Conservation (phyloP, 1,140 invertebrate species). For the Pentalonia nigronervosa region DNA sequence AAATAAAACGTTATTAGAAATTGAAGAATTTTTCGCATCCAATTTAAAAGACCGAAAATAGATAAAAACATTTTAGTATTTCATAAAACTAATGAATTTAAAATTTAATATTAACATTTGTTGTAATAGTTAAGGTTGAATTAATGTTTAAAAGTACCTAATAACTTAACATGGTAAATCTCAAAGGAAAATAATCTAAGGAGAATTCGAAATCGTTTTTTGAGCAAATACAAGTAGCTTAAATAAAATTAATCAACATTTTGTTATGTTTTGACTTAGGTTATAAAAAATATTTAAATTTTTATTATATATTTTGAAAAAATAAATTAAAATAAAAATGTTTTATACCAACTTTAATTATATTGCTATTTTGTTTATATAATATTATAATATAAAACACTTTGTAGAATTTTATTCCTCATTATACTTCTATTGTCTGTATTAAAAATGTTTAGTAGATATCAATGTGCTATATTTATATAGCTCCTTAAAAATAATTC, state of each 20-base stretch:
- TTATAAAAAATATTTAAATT: not conserved
- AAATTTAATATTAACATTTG: too few relatives aligned
- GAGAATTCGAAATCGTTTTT: too few relatives aligned
- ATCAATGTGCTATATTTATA: too few relatives aligned
- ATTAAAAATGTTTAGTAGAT: too few relatives aligned
- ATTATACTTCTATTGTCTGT: too few relatives aligned
- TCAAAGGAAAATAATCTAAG: too few relatives aligned
- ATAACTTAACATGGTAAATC: not conserved
- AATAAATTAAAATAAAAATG: not conserved
- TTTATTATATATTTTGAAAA: too few relatives aligned
- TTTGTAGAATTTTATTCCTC: too few relatives aligned
- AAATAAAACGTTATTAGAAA: slow-evolving; percentile 60
- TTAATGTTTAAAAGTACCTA: not conserved
- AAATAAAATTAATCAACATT: too few relatives aligned
- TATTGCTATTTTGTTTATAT: not conserved
- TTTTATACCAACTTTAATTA: not conserved
- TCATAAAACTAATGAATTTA: too few relatives aligned
- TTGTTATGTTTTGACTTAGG: not conserved
- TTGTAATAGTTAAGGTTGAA: not conserved
- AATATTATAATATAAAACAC: not conserved
- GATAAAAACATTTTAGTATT: not conserved
- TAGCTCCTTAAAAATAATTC: too few relatives aligned
- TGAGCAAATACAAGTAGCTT: too few relatives aligned
- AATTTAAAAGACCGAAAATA: not conserved
- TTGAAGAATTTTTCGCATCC: slow-evolving; percentile 59